Conservation (phyloP, 2,797 vertebrate species). For the Sebastes hopkinsi region DNA sequence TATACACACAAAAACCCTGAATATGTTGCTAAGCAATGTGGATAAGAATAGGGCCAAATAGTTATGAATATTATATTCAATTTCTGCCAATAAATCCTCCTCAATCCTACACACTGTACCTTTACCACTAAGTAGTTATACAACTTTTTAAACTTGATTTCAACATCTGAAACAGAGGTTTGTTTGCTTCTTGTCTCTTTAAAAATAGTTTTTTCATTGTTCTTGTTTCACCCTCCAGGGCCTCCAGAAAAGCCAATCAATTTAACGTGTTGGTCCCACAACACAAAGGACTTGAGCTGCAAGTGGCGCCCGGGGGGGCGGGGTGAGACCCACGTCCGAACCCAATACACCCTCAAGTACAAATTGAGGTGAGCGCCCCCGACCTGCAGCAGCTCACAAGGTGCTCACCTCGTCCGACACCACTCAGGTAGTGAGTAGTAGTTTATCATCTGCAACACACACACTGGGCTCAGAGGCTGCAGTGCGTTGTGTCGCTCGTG, state of each 20-base stretch:
- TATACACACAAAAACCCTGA: background rate
- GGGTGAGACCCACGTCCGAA: conserved; percentile 90
- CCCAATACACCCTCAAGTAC: conserved; percentile 95
- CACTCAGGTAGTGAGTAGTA: conserved; percentile 30
- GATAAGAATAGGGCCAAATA: too few relatives aligned
- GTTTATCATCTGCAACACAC: background rate
- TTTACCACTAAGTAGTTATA: background rate
- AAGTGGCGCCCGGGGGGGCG: conserved; percentile 88
- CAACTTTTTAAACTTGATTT: background rate
- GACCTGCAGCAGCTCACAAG: conserved; percentile 43
- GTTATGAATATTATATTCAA: too few relatives aligned
- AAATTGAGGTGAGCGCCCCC: conserved; percentile 88
- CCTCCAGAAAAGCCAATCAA: conserved; percentile 94
- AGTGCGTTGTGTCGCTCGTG: background rate
- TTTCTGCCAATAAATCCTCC: too few relatives aligned
- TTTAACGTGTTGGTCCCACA: conserved; percentile 93
- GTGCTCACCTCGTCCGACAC: conserved; percentile 27
- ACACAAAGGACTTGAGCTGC: conserved; percentile 94
- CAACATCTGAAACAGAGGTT: background rate
- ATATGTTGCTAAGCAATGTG: background rate
- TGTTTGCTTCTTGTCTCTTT: background rate
- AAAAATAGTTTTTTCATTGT: background rate
- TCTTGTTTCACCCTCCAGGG: conserved; percentile 67
- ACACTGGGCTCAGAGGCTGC: background rate
- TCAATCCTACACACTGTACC: too few relatives aligned